Evolutionary conservation across 2,113 vertebrate species (phyloP).

Genomic region (Chauna torquata): DNA sequence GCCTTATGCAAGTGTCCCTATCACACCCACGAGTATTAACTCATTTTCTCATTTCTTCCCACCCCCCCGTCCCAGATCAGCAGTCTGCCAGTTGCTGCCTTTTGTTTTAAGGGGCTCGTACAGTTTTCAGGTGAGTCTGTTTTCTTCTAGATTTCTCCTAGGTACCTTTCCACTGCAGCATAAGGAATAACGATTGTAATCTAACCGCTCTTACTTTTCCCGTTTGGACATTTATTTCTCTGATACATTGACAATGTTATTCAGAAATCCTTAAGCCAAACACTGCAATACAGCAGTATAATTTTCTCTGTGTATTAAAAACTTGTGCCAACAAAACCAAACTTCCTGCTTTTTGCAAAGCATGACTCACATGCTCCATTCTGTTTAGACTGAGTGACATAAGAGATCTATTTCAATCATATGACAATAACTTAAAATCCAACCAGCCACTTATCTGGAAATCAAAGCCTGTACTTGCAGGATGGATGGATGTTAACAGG

Average conservation of each 20-base stretch:
- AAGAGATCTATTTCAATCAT: slow-evolving; percentile 64
- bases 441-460: slow-evolving; percentile 41
- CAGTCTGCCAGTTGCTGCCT: not conserved
- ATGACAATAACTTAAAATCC: slow-evolving; percentile 48
- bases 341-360: slow-evolving; percentile 56
- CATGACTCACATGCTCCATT: slow-evolving; percentile 49
- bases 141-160: not conserved
- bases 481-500: not conserved
- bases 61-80: not conserved
- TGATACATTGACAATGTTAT: not conserved
- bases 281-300: not conserved
- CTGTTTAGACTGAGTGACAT: slow-evolving; percentile 58
- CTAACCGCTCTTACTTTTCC: not conserved
- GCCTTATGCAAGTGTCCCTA: not conserved
- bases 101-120: not conserved
- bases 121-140: not conserved
- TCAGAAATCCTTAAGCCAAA: not conserved
- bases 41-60: not conserved
- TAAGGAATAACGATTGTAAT: not conserved
- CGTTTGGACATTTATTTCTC: not conserved
- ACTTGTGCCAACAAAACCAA: slow-evolving; percentile 18
- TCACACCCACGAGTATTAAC: not conserved
- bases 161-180: not conserved
- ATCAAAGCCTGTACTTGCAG: slow-evolving; percentile 54
- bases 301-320: slow-evolving; percentile 38